Evolutionary conservation across 2,113 vertebrate species (phyloP), one percentile per base, ranked within the genome.

Genomic region (Ophthalmolycus amberensis): DNA sequence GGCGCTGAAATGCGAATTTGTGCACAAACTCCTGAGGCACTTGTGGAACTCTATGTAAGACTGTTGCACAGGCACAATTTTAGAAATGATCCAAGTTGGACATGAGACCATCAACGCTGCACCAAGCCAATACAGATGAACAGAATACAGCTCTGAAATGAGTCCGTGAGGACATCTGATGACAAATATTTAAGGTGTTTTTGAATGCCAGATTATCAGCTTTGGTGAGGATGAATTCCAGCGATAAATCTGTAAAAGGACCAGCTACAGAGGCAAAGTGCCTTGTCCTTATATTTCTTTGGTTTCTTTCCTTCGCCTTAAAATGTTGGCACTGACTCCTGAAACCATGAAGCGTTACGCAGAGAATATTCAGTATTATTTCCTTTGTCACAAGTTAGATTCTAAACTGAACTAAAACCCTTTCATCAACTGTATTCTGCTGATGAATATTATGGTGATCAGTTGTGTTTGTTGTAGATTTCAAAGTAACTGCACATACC

Each of bases 311-410:
- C 60, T 64, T 73, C 54, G 76, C 66, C 73, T 79, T 77, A 65
- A 74, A 66, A 66, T 48, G 58, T 63, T 80, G 54, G 10, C 65
- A 34, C 87, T 60, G 59, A 66, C 29, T 58, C 20, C 65, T 25
- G 37, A 82, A 85, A 76, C 85, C 72, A 73, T 20, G 5, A 62
- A 84, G 80, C 84, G 83, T 91, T 87, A 66, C 58, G 59, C 56
- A 63, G 48, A 73, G 60, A 80, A 75, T 25, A 56, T 75, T 77
- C 82, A 91, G 89, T 92, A 83, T 90, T 91, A 83, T 79, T 63
- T 71, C 22, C 56, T 78, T 71, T 77, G 71, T 85, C 70, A 64
- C 59, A 46, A 71, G 71, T 86, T 89, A 88, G 68, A 86, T 70
- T 83, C 65, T 84, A 80, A 90, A 79, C 71, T n/a, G 12, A 86